phyloP scores from a whole-genome alignment of 2,888 invertebrate species.

The Calameuta idolon region DNA sequence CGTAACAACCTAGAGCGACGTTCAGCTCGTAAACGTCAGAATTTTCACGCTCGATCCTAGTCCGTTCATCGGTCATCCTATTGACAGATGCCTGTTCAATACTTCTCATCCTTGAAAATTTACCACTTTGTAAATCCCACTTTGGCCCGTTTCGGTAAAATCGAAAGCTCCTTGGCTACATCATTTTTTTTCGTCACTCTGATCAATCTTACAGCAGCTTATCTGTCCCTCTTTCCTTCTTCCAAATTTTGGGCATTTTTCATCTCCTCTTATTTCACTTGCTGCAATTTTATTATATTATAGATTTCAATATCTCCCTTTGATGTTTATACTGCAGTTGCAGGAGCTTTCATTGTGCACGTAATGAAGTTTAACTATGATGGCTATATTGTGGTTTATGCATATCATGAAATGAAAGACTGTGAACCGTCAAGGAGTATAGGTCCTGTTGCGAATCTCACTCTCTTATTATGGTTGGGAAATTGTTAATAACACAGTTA shows the following conservation, averaged over 20 bases:
- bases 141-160: not conserved
- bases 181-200: not conserved
- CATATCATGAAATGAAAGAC: constrained; percentile 42
- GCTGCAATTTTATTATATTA: not conserved
- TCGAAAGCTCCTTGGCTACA: not conserved
- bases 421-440: not conserved
- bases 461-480: constrained; percentile 20
- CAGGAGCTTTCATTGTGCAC: not conserved
- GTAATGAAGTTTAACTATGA: constrained; percentile 3
- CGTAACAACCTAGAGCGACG: not conserved
- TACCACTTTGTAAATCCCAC: not conserved
- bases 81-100: not conserved
- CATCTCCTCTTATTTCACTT: not conserved
- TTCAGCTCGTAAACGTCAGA: not conserved
- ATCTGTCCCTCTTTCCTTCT: not conserved
- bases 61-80: not conserved
- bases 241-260: not conserved
- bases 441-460: not conserved
- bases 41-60: not conserved
- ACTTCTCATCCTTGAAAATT: not conserved
- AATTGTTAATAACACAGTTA: constrained; percentile 54
- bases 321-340: not conserved
- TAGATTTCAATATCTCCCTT: not conserved
- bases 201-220: not conserved
- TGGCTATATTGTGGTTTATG: constrained; percentile 37